These are phyloP conservation scores for Drosophila dunni DNA, from an alignment of 1,140 invertebrate genomes.

Conservation along the genomic window DNA sequence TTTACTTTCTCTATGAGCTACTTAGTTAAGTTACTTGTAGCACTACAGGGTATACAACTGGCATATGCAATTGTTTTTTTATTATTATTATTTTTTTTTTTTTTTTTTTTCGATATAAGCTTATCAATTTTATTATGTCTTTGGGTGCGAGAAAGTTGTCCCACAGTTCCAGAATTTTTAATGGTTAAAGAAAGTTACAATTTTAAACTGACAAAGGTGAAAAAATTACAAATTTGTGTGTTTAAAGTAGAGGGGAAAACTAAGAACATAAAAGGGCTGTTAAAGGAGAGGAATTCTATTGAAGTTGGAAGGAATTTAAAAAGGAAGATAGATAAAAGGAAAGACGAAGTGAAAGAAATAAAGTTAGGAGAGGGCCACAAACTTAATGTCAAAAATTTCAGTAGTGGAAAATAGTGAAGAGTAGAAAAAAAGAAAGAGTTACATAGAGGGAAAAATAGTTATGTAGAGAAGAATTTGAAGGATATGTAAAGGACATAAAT, in stretches of 20 bases:
- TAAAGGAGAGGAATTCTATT: too few relatives aligned
- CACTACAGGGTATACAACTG: conserved; percentile 2
- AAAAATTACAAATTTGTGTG: not conserved
- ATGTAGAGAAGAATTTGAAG: too few relatives aligned
- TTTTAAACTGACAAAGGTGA: too few relatives aligned
- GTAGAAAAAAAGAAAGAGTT: not conserved
- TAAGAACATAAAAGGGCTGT: too few relatives aligned
- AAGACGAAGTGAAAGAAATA: too few relatives aligned
- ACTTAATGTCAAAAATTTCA: too few relatives aligned
- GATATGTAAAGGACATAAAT: not conserved
- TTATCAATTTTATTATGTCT: conserved; percentile 14
- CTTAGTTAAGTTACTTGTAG: not conserved
- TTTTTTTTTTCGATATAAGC: too few relatives aligned
- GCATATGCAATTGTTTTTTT: conserved; percentile 24
- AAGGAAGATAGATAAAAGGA: too few relatives aligned
- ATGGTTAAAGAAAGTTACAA: conserved; percentile 9
- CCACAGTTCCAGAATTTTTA: conserved; percentile 18
- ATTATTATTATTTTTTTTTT: conserved; percentile 1
- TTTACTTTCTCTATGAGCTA: too few relatives aligned
- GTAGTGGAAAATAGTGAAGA: too few relatives aligned
- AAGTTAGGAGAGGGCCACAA: too few relatives aligned
- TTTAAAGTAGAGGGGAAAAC: not conserved
- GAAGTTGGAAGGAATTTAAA: too few relatives aligned
- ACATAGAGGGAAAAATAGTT: not conserved
- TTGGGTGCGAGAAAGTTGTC: conserved; percentile 16